A percentile compares a stretch with the other conserved stretches of the same genome.
Evolutionary conservation across 2,888 invertebrate species (phyloP).

Genomic region (Lumbricus terrestris): DNA sequence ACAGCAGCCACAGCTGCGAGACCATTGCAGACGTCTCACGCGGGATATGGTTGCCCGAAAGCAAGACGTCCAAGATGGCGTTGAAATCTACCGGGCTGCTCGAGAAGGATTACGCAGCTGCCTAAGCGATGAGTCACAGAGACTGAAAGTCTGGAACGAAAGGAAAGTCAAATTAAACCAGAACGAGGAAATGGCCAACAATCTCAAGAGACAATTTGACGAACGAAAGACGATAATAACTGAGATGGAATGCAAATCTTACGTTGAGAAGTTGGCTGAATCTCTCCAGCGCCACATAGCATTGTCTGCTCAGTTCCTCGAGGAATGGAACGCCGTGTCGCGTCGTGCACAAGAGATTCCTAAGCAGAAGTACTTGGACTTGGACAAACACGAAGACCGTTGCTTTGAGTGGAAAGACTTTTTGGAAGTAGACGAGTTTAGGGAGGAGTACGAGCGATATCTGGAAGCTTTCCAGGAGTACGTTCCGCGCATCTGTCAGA

Average conservation of each 20-base stretch:
- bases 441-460: background rate
- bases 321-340: background rate
- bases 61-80: background rate
- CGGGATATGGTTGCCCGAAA: background rate
- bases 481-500: background rate
- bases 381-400: background rate
- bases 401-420: constrained; percentile 8
- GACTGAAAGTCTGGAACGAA: background rate
- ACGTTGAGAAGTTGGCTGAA: background rate
- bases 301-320: background rate
- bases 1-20: background rate
- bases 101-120: background rate
- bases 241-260: background rate
- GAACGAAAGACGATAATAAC: background rate
- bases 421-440: background rate
- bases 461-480: background rate
- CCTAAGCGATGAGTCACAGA: background rate
- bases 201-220: background rate
- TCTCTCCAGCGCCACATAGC: background rate
- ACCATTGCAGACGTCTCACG: background rate
- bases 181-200: background rate
- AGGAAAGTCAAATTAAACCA: background rate
- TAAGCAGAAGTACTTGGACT: background rate
- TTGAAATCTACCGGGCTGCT: background rate
- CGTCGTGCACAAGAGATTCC: background rate